Base-by-base conservation (phyloP, 2,888 invertebrate species). In the Calliopum simillimum region DNA sequence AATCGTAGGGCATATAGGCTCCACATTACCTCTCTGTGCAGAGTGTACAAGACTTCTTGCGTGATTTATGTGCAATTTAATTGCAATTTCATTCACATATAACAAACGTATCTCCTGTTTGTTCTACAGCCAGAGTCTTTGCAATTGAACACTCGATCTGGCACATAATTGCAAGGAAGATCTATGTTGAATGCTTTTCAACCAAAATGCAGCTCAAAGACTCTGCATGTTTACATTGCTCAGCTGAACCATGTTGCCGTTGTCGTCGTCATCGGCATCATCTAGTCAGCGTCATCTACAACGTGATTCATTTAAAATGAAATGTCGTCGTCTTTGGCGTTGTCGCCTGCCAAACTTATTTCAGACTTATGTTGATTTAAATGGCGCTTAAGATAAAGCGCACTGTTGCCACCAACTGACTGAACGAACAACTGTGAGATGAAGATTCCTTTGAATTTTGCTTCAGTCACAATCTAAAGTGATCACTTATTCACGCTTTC, bases 281-380 rank as follows among this genome's bases (percentile, higher is more conserved):
- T 33, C 33, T 33, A 33, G 33, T 33, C 33, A 23, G 11, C 53
- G 21, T 53, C 11, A 53, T 53, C 12, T 53, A 23, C 53, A 53
- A 53, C 53, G 53, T 58, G 58, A 58, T 58, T 58, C 58, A 33
- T 58, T 58, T 33, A 58, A 58, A 25, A 33, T 33, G 33, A 33
- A 33, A 33, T 33, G 33, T 58, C 33, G 58, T 33, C 33, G 33
- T 33, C 33, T 8, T 33, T 8, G 33, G 5, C 8, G 33, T 33
- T 8, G 33, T 58, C 4, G 41, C 23, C 33, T 33, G 58, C 58
- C 58, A 58, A 33, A 58, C 58, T 33, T 58, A 58, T 58, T 58
- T 58, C 25, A 58, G 58, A 33, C 58, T 41, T 16, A 33, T 58
- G 58, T 58, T 33, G 58, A 58, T 33, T 58, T 33, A 58, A 58